Evolutionary conservation across 2,797 vertebrate species (phyloP).

Genomic region (Bovichtus variegatus): DNA sequence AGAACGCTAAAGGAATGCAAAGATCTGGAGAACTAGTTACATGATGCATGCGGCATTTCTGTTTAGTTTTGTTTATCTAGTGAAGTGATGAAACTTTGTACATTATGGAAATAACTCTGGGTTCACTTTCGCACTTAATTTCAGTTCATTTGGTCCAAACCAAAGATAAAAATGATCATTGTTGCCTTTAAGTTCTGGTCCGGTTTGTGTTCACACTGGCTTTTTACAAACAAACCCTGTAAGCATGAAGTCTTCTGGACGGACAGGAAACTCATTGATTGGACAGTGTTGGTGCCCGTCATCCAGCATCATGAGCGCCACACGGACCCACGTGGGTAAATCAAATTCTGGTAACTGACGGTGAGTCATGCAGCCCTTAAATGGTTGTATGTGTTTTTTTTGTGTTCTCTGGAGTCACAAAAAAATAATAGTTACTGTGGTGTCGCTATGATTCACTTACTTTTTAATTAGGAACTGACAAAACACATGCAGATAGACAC

Average conservation of each 20-base stretch:
- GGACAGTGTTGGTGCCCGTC: neutral
- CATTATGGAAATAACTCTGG: neutral
- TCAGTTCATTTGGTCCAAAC: neutral
- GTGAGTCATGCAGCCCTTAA: neutral
- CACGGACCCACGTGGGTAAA: neutral
- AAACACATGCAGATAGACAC: neutral
- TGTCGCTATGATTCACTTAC: neutral
- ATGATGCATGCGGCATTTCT: neutral
- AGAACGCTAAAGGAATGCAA: neutral
- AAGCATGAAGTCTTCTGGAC: neutral
- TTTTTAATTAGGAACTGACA: conserved; percentile 8
- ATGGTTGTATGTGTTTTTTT: neutral
- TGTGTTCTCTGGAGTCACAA: neutral
- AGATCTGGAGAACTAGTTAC: neutral
- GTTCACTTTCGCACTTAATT: neutral
- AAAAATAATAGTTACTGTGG: neutral
- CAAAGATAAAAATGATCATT: neutral
- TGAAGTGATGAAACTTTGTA: neutral
- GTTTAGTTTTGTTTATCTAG: neutral
- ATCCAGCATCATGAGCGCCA: neutral
- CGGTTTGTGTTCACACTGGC: neutral
- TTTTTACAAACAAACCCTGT: neutral
- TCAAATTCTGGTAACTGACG: neutral
- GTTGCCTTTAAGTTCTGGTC: neutral
- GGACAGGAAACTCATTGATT: neutral